Percentiles rank a stretch among this genome's conserved stretches.
These are phyloP conservation scores for Dicrurus megarhynchus DNA, from an alignment of 2,113 vertebrate species.

Conservation along the genomic window DNA sequence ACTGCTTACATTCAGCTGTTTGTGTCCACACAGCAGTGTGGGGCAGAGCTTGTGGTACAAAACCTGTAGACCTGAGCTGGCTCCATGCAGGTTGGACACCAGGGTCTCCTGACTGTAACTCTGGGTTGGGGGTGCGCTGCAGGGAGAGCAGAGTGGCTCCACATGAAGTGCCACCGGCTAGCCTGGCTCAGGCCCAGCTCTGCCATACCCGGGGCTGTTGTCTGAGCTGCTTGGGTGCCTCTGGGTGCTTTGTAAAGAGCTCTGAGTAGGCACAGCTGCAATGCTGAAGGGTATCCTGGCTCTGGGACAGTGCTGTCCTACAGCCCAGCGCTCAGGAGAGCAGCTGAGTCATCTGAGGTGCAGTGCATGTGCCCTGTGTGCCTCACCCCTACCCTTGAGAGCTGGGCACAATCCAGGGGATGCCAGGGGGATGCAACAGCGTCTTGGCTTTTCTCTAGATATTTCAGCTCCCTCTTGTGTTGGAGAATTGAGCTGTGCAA, in stretches of 20 bases:
- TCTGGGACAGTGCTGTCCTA: neutral
- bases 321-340: neutral
- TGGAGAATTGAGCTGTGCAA: neutral
- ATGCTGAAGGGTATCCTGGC: neutral
- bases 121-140: neutral
- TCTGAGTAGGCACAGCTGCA: neutral
- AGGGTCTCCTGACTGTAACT: neutral
- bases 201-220: neutral
- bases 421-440: neutral
- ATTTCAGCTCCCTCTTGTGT: conserved; percentile 59
- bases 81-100: neutral
- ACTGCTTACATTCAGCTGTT: neutral
- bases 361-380: neutral
- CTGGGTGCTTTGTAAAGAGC: neutral
- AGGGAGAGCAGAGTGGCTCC: neutral
- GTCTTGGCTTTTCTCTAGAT: neutral
- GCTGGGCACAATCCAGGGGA: neutral
- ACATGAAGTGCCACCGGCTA: neutral
- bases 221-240: neutral
- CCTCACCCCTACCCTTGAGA: neutral
- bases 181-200: neutral
- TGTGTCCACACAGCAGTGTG: neutral
- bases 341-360: neutral
- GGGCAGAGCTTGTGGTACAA: neutral
- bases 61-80: neutral